Evolutionary conservation across 2,888 invertebrate genomes (phyloP), one percentile per base, ranked within the genome.

Genomic region (Pantelozetes paolii): DNA sequence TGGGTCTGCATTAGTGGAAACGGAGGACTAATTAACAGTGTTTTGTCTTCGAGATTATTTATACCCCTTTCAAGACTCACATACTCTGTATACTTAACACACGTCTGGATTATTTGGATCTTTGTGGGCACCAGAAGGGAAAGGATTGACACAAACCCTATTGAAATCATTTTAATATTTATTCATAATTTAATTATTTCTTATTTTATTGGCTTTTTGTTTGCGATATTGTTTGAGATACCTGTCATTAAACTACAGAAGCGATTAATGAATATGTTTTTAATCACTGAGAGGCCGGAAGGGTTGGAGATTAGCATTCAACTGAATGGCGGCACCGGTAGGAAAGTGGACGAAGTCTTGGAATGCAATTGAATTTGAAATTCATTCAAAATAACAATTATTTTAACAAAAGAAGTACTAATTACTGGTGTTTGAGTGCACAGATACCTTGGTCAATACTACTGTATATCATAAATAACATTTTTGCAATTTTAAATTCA

Each of bases 11-110:
- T 71, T 2, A 70, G 40, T 11, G 75, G 75, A 26, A 45, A 71
- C 32, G 75, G 75, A n/a, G 74, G 75, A 2, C 36, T 28, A 20
- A 30, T 76, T 20, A 69, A 74, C 18, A 30, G 36, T 8, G 67
- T 75, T 9, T 36, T 76, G 40, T 71, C 69, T 15, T 71, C 30
- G 15, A 32, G 42, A 8, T 45, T 42, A 5, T 74, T 73, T 30
- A 54, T 54, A 50, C 75, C 75, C 1, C 50, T 76, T 0, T 69
- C 73, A 18, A 40, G 74, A 48, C 32, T 73, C 20, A 76, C 76
- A 6, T 76, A 42, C 26, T 32, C 70, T 13, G 74, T 74, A 1
- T 76, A 76, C 48, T 57, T 76, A 23, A 64, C 71, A 0, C 76
- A 76, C 40, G 64, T 71, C 18, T 50, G 70, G 36, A 11, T 71